phyloP scores from a whole-genome alignment of 1,140 invertebrate species.

The Drosophila bifasciata region DNA sequence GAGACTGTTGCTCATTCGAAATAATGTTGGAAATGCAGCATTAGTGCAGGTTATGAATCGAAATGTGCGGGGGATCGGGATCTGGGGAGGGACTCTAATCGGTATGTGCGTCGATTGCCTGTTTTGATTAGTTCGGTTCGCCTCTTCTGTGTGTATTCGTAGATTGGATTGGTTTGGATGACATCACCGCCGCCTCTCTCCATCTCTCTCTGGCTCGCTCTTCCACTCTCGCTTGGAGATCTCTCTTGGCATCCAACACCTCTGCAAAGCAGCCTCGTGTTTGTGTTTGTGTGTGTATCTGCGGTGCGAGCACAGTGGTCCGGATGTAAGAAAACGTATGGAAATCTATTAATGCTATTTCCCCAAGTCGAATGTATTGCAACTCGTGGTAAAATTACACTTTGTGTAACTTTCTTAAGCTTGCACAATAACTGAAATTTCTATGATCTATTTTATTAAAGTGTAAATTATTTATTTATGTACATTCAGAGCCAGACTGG shows the following conservation, averaged over 20 bases:
- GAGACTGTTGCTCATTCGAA: constrained; percentile 13
- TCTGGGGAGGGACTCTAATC: constrained; percentile 41
- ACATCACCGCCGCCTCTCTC: constrained; percentile 65
- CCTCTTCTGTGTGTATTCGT: constrained; percentile 41
- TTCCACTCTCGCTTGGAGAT: constrained; percentile 20
- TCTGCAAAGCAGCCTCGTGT: constrained; percentile 35
- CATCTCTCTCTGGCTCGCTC: constrained; percentile 14
- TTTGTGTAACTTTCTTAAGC: too few species aligned
- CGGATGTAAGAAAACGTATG: not conserved
- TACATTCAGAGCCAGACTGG: too few species aligned
- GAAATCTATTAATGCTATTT: constrained; percentile 19
- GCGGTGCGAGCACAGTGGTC: constrained; percentile 44
- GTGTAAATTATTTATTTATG: too few species aligned
- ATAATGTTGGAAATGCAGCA: constrained; percentile 27
- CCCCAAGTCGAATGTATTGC: too few species aligned
- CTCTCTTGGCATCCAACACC: constrained; percentile 59
- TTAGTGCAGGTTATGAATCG: constrained; percentile 31
- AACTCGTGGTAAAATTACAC: not conserved
- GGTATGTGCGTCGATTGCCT: constrained; percentile 63
- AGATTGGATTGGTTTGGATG: constrained; percentile 57
- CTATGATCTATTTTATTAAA: too few species aligned
- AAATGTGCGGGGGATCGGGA: constrained; percentile 35
- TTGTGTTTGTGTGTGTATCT: constrained; percentile 27
- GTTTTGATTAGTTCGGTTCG: constrained; percentile 64
- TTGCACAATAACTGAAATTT: too few species aligned